phyloP scores from a whole-genome alignment of 2,888 invertebrate species.

The Nowickia ferox region DNA sequence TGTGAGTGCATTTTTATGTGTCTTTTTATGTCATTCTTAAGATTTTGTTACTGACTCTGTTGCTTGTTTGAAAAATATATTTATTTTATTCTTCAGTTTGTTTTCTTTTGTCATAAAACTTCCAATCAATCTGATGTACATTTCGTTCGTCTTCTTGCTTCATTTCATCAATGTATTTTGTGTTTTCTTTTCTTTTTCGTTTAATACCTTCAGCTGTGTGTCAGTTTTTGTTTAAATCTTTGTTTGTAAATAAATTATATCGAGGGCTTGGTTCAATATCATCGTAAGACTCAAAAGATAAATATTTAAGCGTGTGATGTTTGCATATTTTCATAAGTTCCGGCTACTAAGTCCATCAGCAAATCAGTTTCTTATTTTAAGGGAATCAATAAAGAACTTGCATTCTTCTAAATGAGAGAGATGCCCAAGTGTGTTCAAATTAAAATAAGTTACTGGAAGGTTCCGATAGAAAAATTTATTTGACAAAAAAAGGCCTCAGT shows the following conservation, averaged over 20 bases:
- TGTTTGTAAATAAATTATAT: conserved; percentile 36
- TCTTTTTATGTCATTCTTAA: neutral
- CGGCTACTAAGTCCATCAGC: no score
- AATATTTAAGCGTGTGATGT: no score
- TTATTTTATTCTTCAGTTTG: conserved; percentile 24
- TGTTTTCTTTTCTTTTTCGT: neutral
- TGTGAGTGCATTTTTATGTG: conserved; percentile 17
- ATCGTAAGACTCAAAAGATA: no score
- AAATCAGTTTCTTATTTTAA: no score
- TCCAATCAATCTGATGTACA: conserved; percentile 72
- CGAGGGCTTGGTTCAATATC: no score
- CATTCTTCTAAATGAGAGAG: no score
- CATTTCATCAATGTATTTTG: conserved; percentile 73
- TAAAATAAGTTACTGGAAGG: no score
- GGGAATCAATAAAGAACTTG: no score
- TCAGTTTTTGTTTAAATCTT: conserved; percentile 41
- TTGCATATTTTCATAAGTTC: no score
- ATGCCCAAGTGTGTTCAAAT: no score
- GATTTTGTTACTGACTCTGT: conserved; percentile 1
- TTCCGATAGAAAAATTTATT: no score
- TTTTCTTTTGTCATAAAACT: conserved; percentile 67
- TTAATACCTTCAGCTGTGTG: conserved; percentile 55
- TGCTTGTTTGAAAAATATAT: neutral
- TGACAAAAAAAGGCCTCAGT: no score
- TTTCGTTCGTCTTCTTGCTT: conserved; percentile 77